These are phyloP conservation scores for Peucedramus taeniatus DNA, from an alignment of 2,113 vertebrate genomes.

Conservation along the genomic window DNA sequence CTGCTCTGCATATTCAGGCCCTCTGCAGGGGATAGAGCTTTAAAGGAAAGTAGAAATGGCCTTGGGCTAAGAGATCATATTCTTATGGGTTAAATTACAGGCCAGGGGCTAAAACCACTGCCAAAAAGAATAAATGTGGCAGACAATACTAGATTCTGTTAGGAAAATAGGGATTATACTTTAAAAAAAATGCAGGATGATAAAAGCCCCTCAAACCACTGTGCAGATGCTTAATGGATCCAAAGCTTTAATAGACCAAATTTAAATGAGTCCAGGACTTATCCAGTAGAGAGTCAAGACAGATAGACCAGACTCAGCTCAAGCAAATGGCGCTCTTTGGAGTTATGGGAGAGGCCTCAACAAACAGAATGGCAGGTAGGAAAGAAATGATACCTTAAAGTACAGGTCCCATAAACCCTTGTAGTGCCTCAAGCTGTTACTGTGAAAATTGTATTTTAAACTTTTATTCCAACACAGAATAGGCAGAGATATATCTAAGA, in stretches of 20 bases:
- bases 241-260: neutral
- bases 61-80: neutral
- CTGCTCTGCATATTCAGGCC: neutral
- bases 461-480: neutral
- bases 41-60: neutral
- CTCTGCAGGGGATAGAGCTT: neutral
- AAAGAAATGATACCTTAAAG: neutral
- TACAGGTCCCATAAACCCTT: neutral
- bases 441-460: neutral
- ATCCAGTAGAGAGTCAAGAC: neutral
- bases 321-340: neutral
- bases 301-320: neutral
- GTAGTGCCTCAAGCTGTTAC: neutral
- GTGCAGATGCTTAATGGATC: neutral
- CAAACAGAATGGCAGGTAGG: neutral
- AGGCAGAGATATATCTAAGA: neutral
- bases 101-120: neutral
- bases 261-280: neutral
- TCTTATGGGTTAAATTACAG: neutral
- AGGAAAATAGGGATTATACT: neutral
- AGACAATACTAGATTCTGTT: neutral
- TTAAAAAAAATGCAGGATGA: neutral
- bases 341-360: neutral
- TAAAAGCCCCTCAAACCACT: neutral
- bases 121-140: neutral